Evolutionary conservation across 2,113 vertebrate species (phyloP), one percentile per base, ranked within the genome.

Genomic region (Toxotes chatareus): DNA sequence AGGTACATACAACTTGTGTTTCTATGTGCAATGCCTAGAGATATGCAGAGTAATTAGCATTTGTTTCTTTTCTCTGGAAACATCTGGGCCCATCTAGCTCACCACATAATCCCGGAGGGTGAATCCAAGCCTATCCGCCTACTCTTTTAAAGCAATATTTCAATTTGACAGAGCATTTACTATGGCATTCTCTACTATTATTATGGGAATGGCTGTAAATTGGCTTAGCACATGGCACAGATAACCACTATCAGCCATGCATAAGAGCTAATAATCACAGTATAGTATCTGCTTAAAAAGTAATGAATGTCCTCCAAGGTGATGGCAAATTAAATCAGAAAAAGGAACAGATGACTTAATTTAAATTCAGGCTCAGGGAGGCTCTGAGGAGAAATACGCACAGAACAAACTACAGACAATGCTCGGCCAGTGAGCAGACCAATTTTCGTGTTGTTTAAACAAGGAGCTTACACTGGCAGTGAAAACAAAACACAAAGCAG

Each of bases 41-140:
- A 85, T 87, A 83, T 86, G 85, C 84, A 73, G 61, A 82, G 79
- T 92, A 94, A 95, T 94, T 93, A 93, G 89, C 90, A 88, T 93
- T 90, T 91, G 85, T 91, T 91, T 92, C 84, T 85, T 90, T 93
- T 86, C 82, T 89, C 78, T 88, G 63, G 87, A 93, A 95, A 94
- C 94, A 95, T 93, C 93, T 93, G 94, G 87, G 82, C 86, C 80
- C 73, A 92, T 91, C 87, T 84, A 83, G 77, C 89, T 92, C 86
- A 82, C 82, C 83, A 80, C 75, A 79, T 80, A 76, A 84, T 87
- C 83, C 91, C 89, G 71, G 67, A 91, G 89, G 89, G 80, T 74
- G 83, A 92, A 88, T 83, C 84, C 84, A 76, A 81, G 86, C 80
- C 83, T 70, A 44, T 59, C 85, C 65, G 66, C 88, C 90, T 74